A percentile compares a stretch with the other conserved stretches of the same genome.
phyloP scores from a whole-genome alignment of 2,113 vertebrate species.

The Lophochroa leadbeateri region DNA sequence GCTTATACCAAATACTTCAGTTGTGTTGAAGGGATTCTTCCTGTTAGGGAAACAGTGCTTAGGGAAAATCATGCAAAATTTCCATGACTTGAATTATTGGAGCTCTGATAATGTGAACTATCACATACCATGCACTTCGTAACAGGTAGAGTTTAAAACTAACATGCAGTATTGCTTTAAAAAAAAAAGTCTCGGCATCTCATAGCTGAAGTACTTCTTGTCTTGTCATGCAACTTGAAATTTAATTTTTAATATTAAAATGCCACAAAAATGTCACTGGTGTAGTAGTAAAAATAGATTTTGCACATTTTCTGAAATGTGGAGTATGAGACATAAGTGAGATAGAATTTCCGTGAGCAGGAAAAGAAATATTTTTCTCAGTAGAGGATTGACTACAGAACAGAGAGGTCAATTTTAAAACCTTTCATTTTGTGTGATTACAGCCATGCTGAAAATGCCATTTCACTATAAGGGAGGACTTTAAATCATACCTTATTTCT shows the following conservation, averaged over 20 bases:
- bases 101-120: background rate
- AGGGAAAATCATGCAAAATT: background rate
- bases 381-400: conserved; percentile 37
- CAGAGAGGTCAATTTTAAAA: conserved; percentile 59
- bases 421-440: conserved; percentile 68
- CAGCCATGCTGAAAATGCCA: conserved; percentile 61
- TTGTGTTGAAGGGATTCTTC: background rate
- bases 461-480: conserved; percentile 66
- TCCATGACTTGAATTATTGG: background rate
- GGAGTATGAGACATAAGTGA: background rate
- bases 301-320: conserved; percentile 16
- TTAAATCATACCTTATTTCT: conserved; percentile 62
- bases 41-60: background rate
- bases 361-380: conserved; percentile 32
- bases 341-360: conserved; percentile 17
- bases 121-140: rapidly evolving
- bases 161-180: background rate
- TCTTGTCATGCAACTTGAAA: background rate
- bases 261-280: background rate
- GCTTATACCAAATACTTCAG: background rate
- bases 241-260: conserved; percentile 28
- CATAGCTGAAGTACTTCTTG: background rate
- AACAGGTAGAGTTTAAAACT: background rate
- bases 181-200: background rate
- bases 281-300: conserved; percentile 9